These are phyloP conservation scores for Drosophila diplacantha DNA, from an alignment of 2,888 invertebrate genomes.

Conservation along the genomic window DNA sequence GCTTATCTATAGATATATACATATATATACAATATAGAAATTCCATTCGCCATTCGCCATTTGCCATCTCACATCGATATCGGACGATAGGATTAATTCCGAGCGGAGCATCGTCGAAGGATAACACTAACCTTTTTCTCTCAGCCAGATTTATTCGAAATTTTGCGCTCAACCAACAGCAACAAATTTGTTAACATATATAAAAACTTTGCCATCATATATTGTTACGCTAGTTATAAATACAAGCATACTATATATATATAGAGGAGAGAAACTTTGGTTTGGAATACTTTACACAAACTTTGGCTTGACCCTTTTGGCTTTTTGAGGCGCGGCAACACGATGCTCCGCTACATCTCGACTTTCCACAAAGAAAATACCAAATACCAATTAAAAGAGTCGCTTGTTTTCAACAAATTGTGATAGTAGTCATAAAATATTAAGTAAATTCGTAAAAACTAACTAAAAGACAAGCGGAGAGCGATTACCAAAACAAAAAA, in stretches of 20 bases:
- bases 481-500: constrained; percentile 14
- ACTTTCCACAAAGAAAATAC: constrained; percentile 40
- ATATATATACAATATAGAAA: constrained; percentile 31
- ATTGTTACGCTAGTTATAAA: constrained; percentile 27
- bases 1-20: constrained; percentile 47
- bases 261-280: neutral
- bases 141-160: constrained; percentile 37
- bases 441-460: constrained; percentile 56
- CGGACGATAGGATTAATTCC: constrained; percentile 35
- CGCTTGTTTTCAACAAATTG: constrained; percentile 70
- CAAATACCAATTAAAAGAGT: constrained; percentile 47
- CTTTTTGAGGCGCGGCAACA: constrained; percentile 25
- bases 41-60: constrained; percentile 51
- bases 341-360: constrained; percentile 40
- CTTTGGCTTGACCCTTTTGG: constrained; percentile 30
- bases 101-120: constrained; percentile 57
- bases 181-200: constrained; percentile 26
- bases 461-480: constrained; percentile 30
- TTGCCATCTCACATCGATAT: constrained; percentile 53
- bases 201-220: constrained; percentile 29
- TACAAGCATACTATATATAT: constrained; percentile 3
- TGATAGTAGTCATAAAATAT: constrained; percentile 72
- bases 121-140: constrained; percentile 21
- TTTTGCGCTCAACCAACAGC: constrained; percentile 21
- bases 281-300: constrained; percentile 20